Conservation (phyloP, 2,113 vertebrate species). For the Zapornia atra region DNA sequence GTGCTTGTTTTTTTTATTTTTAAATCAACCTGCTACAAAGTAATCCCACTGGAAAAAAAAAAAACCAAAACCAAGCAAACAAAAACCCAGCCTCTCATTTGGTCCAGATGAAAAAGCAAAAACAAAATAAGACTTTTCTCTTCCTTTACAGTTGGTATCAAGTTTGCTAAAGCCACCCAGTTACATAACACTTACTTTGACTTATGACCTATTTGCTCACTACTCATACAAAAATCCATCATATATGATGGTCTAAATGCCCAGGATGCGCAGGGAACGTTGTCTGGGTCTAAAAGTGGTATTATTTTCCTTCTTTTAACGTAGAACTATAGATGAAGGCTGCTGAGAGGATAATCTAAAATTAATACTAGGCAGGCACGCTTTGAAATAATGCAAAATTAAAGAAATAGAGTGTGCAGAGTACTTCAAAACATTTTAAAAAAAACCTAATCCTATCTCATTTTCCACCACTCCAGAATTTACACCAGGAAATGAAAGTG, state of each 20-base stretch:
- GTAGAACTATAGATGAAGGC: not conserved
- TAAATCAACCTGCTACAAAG: not conserved
- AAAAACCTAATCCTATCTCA: not conserved
- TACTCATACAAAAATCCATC: not conserved
- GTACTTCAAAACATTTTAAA: not conserved
- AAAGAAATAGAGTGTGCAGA: not conserved
- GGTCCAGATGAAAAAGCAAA: not conserved
- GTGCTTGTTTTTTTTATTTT: not conserved
- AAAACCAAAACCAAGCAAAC: too few relatives aligned
- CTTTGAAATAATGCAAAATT: not conserved
- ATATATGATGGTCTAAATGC: not conserved
- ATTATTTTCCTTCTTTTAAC: not conserved
- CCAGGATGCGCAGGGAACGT: not conserved
- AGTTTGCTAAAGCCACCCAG: slow-evolving; percentile 46
- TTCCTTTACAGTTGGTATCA: not conserved
- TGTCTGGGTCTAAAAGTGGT: not conserved
- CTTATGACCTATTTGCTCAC: slow-evolving; percentile 50
- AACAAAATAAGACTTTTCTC: not conserved
- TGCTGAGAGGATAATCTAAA: not conserved
- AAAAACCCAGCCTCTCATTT: not conserved
- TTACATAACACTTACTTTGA: slow-evolving; percentile 63
- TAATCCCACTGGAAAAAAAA: not conserved
- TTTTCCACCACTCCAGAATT: not conserved
- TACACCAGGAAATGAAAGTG: not conserved
- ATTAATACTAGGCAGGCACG: not conserved